Evolutionary conservation across 2,888 invertebrate genomes (phyloP).

Genomic region (Rugalucina vietnamica): DNA sequence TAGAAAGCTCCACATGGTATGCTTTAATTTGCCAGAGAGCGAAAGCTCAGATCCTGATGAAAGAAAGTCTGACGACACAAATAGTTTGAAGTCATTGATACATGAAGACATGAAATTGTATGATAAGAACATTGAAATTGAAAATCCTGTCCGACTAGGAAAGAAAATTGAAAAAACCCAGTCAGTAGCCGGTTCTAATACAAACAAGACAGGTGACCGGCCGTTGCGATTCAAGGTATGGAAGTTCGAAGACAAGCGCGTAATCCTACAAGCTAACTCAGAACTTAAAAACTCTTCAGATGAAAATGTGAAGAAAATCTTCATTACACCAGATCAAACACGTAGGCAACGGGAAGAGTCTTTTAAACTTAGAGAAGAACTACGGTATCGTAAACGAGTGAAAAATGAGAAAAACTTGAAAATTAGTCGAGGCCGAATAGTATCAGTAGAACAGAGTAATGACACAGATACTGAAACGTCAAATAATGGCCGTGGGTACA

Average conservation of each 20-base stretch:
- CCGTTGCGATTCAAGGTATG: neutral
- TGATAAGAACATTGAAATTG: neutral
- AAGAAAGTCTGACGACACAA: neutral
- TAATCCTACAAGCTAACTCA: neutral
- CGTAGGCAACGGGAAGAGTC: neutral
- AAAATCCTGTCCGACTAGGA: neutral
- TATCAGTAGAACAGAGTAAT: too few species aligned
- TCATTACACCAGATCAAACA: neutral
- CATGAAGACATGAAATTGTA: neutral
- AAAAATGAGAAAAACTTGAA: neutral
- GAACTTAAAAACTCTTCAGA: neutral
- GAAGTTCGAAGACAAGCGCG: neutral
- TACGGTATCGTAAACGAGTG: neutral
- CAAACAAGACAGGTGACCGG: neutral
- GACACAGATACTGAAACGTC: too few species aligned
- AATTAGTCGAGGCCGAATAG: neutral
- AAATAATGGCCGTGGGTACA: too few species aligned
- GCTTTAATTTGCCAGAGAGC: slow-evolving; percentile 1
- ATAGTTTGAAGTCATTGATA: neutral
- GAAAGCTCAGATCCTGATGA: neutral
- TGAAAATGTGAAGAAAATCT: neutral
- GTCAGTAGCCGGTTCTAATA: neutral
- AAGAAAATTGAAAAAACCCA: neutral
- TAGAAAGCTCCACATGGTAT: neutral
- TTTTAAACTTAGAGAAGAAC: neutral